These are phyloP conservation scores for Pseudachorutes palmiensis DNA, from an alignment of 1,140 invertebrate genomes.

Conservation along the genomic window DNA sequence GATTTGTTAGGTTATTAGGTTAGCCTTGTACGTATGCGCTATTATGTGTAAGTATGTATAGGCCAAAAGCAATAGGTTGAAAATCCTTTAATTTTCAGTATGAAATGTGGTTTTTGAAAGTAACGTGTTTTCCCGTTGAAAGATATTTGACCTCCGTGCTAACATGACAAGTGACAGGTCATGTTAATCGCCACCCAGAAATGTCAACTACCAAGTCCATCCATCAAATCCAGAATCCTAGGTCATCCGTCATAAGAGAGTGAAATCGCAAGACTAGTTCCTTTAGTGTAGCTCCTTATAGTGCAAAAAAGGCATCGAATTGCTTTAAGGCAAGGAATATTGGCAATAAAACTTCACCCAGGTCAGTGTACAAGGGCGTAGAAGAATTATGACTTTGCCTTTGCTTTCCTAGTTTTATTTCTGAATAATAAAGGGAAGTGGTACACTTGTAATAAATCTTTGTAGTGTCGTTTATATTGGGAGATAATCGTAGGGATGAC, in stretches of 20 bases:
- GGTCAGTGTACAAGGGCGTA: background rate
- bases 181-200: background rate
- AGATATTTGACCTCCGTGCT: too few species aligned
- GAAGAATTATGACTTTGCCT: background rate
- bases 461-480: background rate
- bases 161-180: too few species aligned
- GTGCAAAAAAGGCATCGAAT: background rate
- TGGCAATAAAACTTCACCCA: too few species aligned
- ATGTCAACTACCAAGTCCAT: background rate
- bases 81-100: too few species aligned
- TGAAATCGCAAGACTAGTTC: background rate
- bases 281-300: too few species aligned
- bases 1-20: too few species aligned
- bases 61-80: too few species aligned
- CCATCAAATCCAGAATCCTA: background rate
- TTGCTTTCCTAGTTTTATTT: background rate
- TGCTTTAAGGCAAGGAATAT: background rate
- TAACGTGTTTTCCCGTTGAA: too few species aligned
- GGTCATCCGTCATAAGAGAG: background rate
- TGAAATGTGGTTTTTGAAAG: too few species aligned
- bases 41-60: too few species aligned
- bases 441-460: slow-evolving; percentile 4
- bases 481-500: background rate
- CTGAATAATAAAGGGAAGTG: background rate
- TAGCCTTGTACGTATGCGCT: too few species aligned